Evolutionary conservation across 2,113 vertebrate genomes (phyloP), one percentile per base, ranked within the genome.

Genomic region (Rhadina sibilatrix): DNA sequence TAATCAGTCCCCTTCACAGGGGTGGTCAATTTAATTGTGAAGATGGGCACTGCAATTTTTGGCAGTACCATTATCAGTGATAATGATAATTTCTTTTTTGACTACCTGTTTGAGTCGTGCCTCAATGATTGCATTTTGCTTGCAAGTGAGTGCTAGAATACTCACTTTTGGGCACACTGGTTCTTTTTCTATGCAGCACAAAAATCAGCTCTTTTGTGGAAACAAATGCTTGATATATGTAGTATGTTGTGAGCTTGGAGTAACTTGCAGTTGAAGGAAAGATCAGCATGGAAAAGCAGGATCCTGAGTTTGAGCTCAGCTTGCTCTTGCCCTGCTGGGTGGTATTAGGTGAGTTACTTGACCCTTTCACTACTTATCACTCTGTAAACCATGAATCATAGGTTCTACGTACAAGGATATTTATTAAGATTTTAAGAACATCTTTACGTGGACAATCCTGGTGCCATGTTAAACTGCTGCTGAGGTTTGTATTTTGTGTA

Each of bases 341-440:
- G 46, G 15, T 69, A 50, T 1, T 61, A 57, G 50, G 38, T 57
- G 68, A 86, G 30, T 81, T 94, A 33, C 68, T 77, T 74, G 64
- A 49, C 47, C 35, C 35, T 75, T 74, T 70, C 38, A 79, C 54
- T 54, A 66, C 60, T 84, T 95, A 75, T 49, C 64, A 2, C 59
- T 89, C 57, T 82, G 80, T 63, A 95, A 94, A 91, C 77, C 30
- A 31, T 89, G 61, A 82, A 65, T 93, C 61, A 49, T 35, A 22
- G 0, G 0, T 72, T 52, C 30, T 76, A 30, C 6, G 6, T 57
- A 54, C 4, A 47, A 88, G 59, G 82, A 38, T 71, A 35, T 76
- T 91, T 85, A 64, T 46, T 77, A 74, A 90, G 59, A 63, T 77
- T 80, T 90, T 74, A 59, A 50, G 70, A 83, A 74, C 47, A 28